Conservation (phyloP, 92 coral and sea anemone species). For the Zoanthus sociatus region DNA sequence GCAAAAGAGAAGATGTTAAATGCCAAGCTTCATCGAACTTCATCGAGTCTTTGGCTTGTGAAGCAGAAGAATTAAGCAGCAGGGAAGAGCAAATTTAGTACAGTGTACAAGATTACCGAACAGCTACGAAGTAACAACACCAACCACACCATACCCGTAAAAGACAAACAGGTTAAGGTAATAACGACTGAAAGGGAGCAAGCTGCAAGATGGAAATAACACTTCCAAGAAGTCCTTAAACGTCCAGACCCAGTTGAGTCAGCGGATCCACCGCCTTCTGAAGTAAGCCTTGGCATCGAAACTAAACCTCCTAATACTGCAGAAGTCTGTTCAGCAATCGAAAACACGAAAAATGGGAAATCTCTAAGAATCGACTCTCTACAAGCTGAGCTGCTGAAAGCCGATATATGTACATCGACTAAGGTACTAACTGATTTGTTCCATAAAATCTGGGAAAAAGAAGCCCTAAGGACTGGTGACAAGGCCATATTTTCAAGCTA, state of each 20-base stretch:
- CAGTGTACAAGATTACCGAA: not conserved
- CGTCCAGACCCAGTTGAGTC: not conserved
- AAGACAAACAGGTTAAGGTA: not conserved
- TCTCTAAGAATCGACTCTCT: not conserved
- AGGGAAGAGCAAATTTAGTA: not conserved
- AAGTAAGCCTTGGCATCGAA: not conserved
- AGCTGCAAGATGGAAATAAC: not conserved
- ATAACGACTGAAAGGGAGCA: not conserved
- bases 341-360: not conserved
- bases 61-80: not conserved
- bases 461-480: not conserved
- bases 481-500: not conserved
- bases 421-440: not conserved
- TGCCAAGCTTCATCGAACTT: not conserved
- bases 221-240: not conserved
- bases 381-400: conserved; percentile 8
- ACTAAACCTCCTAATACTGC: not conserved
- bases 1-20: not conserved
- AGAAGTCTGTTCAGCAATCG: not conserved
- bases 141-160: not conserved
- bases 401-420: not conserved
- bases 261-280: not conserved
- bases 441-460: not conserved
- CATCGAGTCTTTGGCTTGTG: not conserved
- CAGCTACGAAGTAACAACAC: not conserved